A percentile compares a stretch with the other conserved stretches of the same genome.
Evolutionary conservation across 2,797 vertebrate species (phyloP).

Genomic region (Limosa lapponica): DNA sequence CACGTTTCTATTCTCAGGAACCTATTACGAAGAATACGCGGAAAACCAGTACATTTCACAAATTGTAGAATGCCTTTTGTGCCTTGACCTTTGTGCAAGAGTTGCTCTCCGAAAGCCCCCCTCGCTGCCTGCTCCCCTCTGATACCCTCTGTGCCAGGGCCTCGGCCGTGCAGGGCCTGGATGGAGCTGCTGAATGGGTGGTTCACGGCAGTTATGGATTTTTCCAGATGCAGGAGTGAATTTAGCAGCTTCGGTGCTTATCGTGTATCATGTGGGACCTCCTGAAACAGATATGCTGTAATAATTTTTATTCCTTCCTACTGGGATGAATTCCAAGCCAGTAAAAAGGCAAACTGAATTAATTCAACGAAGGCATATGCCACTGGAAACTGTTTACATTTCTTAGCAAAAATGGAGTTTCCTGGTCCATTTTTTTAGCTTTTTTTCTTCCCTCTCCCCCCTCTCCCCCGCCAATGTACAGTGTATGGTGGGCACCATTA

Average conservation of each 20-base stretch:
- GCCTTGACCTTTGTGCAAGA: constrained; percentile 17
- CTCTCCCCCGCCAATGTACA: not conserved
- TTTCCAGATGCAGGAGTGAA: not conserved
- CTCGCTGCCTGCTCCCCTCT: not conserved
- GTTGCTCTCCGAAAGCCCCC: not conserved
- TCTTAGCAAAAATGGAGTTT: constrained; percentile 66
- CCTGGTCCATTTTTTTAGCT: constrained; percentile 41
- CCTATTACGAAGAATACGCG: not conserved
- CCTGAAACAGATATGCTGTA: constrained; percentile 71
- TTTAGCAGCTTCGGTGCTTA: constrained; percentile 24
- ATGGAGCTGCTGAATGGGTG: not conserved
- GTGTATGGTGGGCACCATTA: constrained; percentile 8
- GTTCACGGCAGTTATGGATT: not conserved
- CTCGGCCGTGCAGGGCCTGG: not conserved
- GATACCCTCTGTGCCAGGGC: not conserved
- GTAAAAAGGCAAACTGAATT: constrained; percentile 86
- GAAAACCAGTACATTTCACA: not conserved
- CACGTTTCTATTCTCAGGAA: not conserved
- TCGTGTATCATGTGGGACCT: constrained; percentile 24
- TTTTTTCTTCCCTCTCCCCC: not conserved
- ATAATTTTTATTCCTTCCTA: constrained; percentile 78
- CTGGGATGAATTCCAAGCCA: constrained; percentile 83
- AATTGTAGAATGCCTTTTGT: not conserved
- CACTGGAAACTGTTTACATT: constrained; percentile 82
- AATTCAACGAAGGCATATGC: constrained; percentile 83